These are phyloP conservation scores for Lipophrys pholis DNA, from an alignment of 2,113 vertebrate genomes.

Conservation along the genomic window DNA sequence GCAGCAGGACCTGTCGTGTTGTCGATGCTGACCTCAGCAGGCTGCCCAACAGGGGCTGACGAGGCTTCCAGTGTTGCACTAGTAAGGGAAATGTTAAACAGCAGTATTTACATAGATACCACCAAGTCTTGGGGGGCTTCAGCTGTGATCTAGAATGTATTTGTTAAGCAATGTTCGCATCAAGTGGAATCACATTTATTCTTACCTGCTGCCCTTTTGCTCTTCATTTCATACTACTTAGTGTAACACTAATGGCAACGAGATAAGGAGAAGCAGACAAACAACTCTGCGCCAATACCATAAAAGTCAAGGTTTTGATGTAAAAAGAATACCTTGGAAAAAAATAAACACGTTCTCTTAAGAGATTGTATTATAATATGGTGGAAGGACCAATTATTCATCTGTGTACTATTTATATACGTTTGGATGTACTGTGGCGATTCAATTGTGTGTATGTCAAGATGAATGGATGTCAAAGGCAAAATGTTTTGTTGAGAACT, in stretches of 20 bases:
- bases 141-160: constrained; percentile 41
- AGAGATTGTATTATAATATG: no score
- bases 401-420: no score
- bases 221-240: background rate
- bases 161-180: constrained; percentile 16
- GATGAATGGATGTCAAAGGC: no score
- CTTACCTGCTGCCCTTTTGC: background rate
- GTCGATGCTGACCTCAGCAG: constrained; percentile 80
- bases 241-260: background rate
- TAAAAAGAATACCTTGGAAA: background rate
- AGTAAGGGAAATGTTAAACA: constrained; percentile 81
- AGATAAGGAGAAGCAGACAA: background rate
- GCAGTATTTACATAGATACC: constrained; percentile 65
- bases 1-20: constrained; percentile 58
- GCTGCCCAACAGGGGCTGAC: constrained; percentile 71
- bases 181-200: background rate
- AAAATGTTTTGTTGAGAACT: no score
- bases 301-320: background rate
- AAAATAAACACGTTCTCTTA: no score
- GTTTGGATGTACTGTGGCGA: no score
- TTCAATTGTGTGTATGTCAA: no score
- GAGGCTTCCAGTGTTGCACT: constrained; percentile 69
- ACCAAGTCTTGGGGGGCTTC: constrained; percentile 26
- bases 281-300: background rate
- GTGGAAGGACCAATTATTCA: no score